Conservation (phyloP, 2,113 vertebrate species). For the Nycticorax nycticorax region DNA sequence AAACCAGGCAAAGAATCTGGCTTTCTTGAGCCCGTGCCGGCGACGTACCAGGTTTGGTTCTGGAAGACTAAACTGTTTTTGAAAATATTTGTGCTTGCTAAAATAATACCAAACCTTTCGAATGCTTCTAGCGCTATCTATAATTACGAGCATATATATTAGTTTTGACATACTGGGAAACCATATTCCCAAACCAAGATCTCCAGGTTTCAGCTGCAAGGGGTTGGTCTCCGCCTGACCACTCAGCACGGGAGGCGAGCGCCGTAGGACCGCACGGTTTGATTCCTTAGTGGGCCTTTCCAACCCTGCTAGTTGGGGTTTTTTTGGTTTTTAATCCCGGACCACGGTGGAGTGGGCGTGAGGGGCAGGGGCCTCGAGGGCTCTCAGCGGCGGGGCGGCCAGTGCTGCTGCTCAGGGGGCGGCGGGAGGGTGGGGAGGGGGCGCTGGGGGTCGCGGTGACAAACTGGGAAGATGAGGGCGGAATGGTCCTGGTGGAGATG, state of each 20-base stretch:
- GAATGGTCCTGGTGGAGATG: not conserved
- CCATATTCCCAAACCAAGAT: not conserved
- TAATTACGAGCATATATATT: not conserved
- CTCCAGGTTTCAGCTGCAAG: not conserved
- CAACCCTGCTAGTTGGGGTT: not conserved
- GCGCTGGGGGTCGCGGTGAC: not conserved
- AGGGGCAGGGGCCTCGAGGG: not conserved
- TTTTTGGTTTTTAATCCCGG: no score
- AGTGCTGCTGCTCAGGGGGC: not conserved
- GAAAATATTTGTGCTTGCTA: not conserved
- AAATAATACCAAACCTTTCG: not conserved
- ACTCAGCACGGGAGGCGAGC: not conserved
- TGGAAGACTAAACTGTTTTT: not conserved
- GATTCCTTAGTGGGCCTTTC: not conserved
- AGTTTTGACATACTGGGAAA: not conserved
- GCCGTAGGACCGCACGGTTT: not conserved
- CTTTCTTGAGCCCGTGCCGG: not conserved
- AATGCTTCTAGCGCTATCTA: fast-evolving
- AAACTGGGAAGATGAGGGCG: not conserved
- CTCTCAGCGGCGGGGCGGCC: not conserved
- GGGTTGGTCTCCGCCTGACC: not conserved
- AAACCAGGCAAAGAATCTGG: not conserved
- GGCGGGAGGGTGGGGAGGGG: not conserved
- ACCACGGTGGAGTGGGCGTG: fast-evolving
- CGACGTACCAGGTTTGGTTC: not conserved